Base-by-base conservation (phyloP, 2,113 vertebrate species). In the Catharus minimus region DNA sequence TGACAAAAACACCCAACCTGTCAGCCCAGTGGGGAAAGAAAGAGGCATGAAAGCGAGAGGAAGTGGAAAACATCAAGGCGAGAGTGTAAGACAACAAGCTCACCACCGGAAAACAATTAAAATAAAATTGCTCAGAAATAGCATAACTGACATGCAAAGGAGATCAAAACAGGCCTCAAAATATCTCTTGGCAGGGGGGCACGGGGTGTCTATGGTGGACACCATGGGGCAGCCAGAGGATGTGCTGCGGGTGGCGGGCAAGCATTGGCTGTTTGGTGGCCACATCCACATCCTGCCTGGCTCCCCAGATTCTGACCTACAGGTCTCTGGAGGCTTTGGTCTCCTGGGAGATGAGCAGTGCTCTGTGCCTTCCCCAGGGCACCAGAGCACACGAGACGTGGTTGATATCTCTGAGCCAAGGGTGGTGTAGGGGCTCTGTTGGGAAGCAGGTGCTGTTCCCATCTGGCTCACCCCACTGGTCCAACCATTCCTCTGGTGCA, bases 81-180 rank as follows among this genome's bases (percentile, higher is more conserved):
- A 96, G 89, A 92, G 56, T 75, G 50, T 76, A 96, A 90, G 95
- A 96, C 58, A 78, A 94, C 65, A 74, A 93, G 93, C 94, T 98
- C 95, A 97, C 97, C 96, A 97, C 97, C 96, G 96, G 96, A 97
- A 97, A 96, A 96, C 97, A 97, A 97, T 96, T 97, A 98, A 97
- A 98, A 98, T 98, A 97, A 97, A 95, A 89, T 82, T 1, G 26
- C 86, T 97, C 97, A 97, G 96, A 98, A 98, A 98, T 98, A 98
- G 98, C 93, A 85, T 97, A 98, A 98, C 98, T 98, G 98, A 98
- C 97, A 98, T 98, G 98, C 97, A 98, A 98, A 98, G 93, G 77
- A 97, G 96, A 97, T 89, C 95, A 96, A 97, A 97, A 96, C 93
- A 95, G 53, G 86, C 53, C 96, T 96, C 91, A 96, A 95, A 97